A percentile compares a stretch with the other conserved stretches of the same genome.
Evolutionary conservation across 2,888 invertebrate species (phyloP).

Genomic region (Ellobium chinense): DNA sequence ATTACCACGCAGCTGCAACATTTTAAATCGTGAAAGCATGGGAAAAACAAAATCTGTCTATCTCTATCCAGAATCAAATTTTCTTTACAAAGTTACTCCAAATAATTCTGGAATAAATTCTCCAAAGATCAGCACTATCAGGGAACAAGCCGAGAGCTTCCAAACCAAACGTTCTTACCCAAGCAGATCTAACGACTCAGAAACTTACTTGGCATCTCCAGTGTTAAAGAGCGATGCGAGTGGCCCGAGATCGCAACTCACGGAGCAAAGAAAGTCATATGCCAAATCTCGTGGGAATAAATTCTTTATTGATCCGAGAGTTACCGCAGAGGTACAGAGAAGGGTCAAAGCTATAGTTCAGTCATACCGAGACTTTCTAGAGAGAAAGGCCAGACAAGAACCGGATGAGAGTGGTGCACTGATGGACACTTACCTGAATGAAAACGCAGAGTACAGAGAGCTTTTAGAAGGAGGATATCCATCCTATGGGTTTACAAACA

Average conservation of each 20-base stretch:
- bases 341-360: conserved; percentile 17
- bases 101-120: too few species aligned
- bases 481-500: too few species aligned
- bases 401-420: too few species aligned
- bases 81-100: too few species aligned
- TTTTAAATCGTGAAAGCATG: neutral
- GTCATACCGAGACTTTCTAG: conserved; percentile 27
- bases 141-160: neutral
- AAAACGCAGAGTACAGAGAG: too few species aligned
- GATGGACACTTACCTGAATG: too few species aligned
- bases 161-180: neutral
- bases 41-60: neutral
- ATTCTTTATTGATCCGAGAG: neutral
- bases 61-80: too few species aligned
- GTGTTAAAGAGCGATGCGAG: conserved; percentile 8
- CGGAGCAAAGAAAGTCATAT: neutral
- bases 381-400: conserved; percentile 2
- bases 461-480: too few species aligned
- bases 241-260: neutral
- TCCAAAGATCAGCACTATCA: too few species aligned
- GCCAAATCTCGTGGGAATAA: neutral
- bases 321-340: conserved; percentile 3
- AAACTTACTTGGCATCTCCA: neutral
- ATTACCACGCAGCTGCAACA: neutral
- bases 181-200: conserved; percentile 5